Percentiles rank a stretch among this genome's conserved stretches.
phyloP scores from a whole-genome alignment of 2,888 invertebrate genomes.

The Monochamus alternatus region DNA sequence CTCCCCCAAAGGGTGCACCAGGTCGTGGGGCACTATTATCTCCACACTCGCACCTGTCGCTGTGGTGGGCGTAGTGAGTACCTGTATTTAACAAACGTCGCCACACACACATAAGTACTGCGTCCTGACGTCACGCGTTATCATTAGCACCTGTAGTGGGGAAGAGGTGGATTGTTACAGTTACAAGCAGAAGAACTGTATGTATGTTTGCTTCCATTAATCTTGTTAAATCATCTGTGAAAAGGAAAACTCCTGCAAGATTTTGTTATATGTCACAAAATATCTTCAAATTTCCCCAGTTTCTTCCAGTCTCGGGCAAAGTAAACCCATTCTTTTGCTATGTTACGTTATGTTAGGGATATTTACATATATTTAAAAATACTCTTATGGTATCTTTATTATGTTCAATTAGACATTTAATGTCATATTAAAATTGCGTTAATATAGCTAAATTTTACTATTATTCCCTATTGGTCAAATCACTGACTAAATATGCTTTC shows the following conservation, averaged over 20 bases:
- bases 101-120: constrained; percentile 64
- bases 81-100: constrained; percentile 65
- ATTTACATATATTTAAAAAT: too few relatives aligned
- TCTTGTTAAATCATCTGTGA: constrained; percentile 35
- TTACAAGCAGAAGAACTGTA: constrained; percentile 23
- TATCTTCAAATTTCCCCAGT: too few relatives aligned
- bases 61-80: constrained; percentile 61
- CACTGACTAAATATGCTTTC: too few relatives aligned
- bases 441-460: too few relatives aligned
- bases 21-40: constrained; percentile 39
- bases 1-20: constrained; percentile 24
- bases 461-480: too few relatives aligned
- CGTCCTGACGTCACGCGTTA: constrained; percentile 63
- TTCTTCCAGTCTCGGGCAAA: too few relatives aligned
- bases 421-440: too few relatives aligned
- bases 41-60: constrained; percentile 54
- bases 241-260: not conserved
- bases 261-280: too few relatives aligned
- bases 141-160: constrained; percentile 66
- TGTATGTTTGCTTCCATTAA: constrained; percentile 31
- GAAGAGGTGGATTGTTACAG: constrained; percentile 42
- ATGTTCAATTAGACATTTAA: too few relatives aligned
- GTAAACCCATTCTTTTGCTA: too few relatives aligned
- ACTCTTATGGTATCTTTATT: too few relatives aligned
- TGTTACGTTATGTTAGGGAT: too few relatives aligned